phyloP scores from a whole-genome alignment of 2,888 invertebrate species.

The Balanococcus diminutus region DNA sequence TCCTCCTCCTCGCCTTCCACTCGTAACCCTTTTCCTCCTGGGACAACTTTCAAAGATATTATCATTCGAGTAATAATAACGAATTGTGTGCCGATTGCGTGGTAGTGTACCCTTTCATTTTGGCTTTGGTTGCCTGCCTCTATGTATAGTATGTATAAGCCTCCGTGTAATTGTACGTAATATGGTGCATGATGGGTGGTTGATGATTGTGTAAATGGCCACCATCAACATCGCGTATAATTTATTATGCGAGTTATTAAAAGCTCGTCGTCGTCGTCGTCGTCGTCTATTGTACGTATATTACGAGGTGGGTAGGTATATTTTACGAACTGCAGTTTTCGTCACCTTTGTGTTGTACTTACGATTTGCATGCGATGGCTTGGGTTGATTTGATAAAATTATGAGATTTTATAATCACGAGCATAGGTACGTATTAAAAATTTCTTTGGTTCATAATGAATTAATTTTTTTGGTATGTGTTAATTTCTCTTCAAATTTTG shows the following conservation, averaged over 20 bases:
- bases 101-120: not conserved
- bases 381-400: not conserved
- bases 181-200: not conserved
- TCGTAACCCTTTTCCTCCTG: conserved; percentile 31
- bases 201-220: too few relatives aligned
- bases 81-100: conserved; percentile 27
- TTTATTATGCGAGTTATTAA: not conserved
- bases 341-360: not conserved
- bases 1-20: not conserved
- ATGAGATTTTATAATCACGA: too few relatives aligned
- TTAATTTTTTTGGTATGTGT: too few relatives aligned
- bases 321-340: not conserved
- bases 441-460: too few relatives aligned
- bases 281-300: not conserved
- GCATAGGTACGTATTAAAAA: too few relatives aligned
- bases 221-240: too few relatives aligned
- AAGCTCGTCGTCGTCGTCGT: not conserved
- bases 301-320: too few relatives aligned
- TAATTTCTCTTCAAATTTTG: too few relatives aligned
- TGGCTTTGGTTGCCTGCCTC: not conserved
- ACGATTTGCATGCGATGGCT: not conserved
- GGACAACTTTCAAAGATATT: conserved; percentile 53
- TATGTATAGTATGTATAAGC: not conserved
- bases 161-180: too few relatives aligned
- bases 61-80: conserved; percentile 28